Evolutionary conservation across 2,113 vertebrate genomes (phyloP).

Genomic region (Pachypanchax playfairii): DNA sequence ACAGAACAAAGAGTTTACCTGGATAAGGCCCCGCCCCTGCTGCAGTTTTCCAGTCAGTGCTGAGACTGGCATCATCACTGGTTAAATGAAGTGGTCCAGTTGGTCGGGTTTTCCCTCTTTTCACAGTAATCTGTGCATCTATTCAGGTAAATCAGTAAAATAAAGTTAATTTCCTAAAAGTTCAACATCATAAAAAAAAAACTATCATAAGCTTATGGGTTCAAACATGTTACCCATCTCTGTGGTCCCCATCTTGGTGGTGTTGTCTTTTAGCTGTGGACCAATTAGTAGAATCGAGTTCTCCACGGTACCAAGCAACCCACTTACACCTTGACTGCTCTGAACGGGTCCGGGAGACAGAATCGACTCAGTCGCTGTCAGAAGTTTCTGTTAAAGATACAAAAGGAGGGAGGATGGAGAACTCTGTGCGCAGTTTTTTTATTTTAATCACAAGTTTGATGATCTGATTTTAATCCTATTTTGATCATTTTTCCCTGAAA

Average conservation of each 20-base stretch:
- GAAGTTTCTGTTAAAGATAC: constrained; percentile 58
- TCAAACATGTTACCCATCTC: constrained; percentile 57
- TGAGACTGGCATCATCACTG: constrained; percentile 60
- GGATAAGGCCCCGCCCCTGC: constrained; percentile 47
- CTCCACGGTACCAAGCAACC: constrained; percentile 68
- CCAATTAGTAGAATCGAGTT: constrained; percentile 71
- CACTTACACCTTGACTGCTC: constrained; percentile 32
- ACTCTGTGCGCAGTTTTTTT: no score
- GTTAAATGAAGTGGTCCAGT: constrained; percentile 56
- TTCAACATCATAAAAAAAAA: not conserved
- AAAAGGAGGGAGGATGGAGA: not conserved
- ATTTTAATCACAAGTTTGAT: no score
- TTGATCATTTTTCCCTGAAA: no score
- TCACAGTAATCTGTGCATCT: constrained; percentile 77
- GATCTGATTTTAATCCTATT: no score
- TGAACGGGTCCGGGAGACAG: constrained; percentile 32
- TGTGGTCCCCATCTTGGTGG: constrained; percentile 53
- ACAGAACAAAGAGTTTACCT: constrained; percentile 28
- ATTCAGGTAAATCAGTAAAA: constrained; percentile 13
- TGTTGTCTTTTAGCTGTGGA: constrained; percentile 70
- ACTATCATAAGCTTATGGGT: not conserved
- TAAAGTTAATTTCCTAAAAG: not conserved
- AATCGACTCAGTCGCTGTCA: constrained; percentile 48
- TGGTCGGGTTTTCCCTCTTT: constrained; percentile 37
- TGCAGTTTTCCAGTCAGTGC: constrained; percentile 78